Evolutionary conservation across 2,888 invertebrate species (phyloP).

Genomic region (Agonopterix alstromeriana): DNA sequence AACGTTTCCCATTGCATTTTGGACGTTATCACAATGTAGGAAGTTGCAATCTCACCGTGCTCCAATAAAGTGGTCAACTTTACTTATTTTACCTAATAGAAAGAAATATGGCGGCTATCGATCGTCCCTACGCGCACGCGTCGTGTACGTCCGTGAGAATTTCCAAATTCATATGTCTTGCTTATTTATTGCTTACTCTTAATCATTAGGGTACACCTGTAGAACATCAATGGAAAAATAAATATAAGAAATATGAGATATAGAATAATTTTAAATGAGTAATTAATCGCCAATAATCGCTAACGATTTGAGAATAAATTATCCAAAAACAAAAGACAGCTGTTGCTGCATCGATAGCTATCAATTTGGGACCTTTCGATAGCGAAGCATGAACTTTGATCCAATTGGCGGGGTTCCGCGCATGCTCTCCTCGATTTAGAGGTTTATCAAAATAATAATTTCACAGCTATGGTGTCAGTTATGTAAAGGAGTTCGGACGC

Average conservation of each 20-base stretch:
- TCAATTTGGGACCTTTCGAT: constrained; percentile 27
- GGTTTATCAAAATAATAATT: constrained; percentile 44
- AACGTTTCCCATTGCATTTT: constrained; percentile 12
- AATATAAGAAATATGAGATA: not conserved
- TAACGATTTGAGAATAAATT: constrained; percentile 2
- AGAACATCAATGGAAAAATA: too few relatives aligned
- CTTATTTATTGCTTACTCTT: not conserved
- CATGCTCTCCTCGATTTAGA: constrained; percentile 40
- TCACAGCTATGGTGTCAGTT: constrained; percentile 47
- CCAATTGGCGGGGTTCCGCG: constrained; percentile 57
- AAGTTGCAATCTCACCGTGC: constrained; percentile 7
- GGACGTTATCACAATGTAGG: constrained; percentile 14
- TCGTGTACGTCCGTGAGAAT: constrained; percentile 23
- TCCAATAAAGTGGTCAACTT: too few relatives aligned
- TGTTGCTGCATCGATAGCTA: constrained; percentile 23
- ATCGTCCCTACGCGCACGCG: constrained; percentile 64
- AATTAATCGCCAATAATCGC: not conserved
- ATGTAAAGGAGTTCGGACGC: constrained; percentile 45
- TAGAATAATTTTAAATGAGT: not conserved
- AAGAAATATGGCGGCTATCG: constrained; percentile 34
- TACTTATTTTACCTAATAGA: not conserved
- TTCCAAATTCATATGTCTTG: constrained; percentile 11
- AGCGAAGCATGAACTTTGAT: constrained; percentile 37
- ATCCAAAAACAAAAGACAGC: constrained; percentile 19
- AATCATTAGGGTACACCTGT: too few relatives aligned